Evolutionary conservation across 1,140 invertebrate genomes (phyloP).

Genomic region (Drosophila ananassae): DNA sequence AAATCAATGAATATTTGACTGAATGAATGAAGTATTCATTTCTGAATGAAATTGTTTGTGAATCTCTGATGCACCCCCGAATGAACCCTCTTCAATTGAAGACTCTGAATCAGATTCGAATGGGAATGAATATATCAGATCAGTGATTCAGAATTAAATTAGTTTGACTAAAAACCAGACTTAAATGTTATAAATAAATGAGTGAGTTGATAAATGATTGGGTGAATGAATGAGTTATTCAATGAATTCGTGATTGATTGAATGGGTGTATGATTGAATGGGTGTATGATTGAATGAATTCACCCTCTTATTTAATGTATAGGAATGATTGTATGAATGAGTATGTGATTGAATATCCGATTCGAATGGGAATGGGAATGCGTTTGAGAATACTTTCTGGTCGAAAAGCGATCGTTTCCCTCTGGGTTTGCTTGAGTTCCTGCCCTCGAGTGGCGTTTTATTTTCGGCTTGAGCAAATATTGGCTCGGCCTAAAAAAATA

Average conservation of each 20-base stretch:
- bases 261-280: background rate
- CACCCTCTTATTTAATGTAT: background rate
- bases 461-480: constrained; percentile 37
- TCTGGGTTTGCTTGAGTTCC: background rate
- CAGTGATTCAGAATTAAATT: too few species aligned
- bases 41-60: too few species aligned
- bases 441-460: constrained; percentile 14
- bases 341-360: constrained; percentile 17
- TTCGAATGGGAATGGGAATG: background rate
- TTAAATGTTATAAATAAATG: too few species aligned
- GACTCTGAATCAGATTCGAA: too few species aligned
- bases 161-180: background rate
- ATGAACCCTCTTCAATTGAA: too few species aligned
- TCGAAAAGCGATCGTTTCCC: background rate
- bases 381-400: background rate
- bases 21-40: too few species aligned
- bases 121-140: too few species aligned
- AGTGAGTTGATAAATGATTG: too few species aligned
- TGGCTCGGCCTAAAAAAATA: constrained; percentile 35
- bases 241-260: too few species aligned
- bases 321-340: background rate
- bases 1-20: too few species aligned
- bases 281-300: constrained; percentile 17
- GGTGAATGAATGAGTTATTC: too few species aligned
- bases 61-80: too few species aligned